Percentiles rank a stretch among this genome's conserved stretches.
These are phyloP conservation scores for Apotomis turbidana DNA, from an alignment of 2,888 invertebrate genomes.

Conservation along the genomic window DNA sequence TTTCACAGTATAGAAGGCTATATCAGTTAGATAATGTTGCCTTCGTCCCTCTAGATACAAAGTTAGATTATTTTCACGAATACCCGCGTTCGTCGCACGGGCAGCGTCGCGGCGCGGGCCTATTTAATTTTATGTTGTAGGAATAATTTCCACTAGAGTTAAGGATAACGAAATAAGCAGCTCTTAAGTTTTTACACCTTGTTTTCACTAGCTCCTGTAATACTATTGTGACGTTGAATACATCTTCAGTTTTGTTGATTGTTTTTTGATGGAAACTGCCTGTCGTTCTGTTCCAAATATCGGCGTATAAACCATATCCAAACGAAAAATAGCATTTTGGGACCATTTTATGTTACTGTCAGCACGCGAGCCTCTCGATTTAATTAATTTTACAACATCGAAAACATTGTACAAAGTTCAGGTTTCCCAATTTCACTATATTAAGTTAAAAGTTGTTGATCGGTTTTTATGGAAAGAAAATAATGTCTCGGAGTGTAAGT, in stretches of 20 bases:
- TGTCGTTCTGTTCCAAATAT: background rate
- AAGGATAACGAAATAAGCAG: conserved; percentile 72
- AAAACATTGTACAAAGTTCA: conserved; percentile 49
- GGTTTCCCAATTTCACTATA: conserved; percentile 43
- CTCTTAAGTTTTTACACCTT: conserved; percentile 63
- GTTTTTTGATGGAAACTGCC: conserved; percentile 21
- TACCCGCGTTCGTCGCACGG: conserved; percentile 42
- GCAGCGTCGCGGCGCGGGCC: conserved; percentile 56
- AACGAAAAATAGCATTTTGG: conserved; percentile 44
- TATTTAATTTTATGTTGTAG: conserved; percentile 76
- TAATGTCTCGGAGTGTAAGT: conserved; percentile 50
- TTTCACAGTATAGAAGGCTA: too few species aligned
- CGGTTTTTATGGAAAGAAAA: conserved; percentile 44
- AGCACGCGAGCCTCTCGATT: conserved; percentile 44
- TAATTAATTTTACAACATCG: conserved; percentile 42
- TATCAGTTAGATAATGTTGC: too few species aligned
- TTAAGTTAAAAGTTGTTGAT: conserved; percentile 49
- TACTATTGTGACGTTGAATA: conserved; percentile 43
- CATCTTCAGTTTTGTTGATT: conserved; percentile 47
- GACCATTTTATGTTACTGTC: conserved; percentile 46
- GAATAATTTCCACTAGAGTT: conserved; percentile 72
- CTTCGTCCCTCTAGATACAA: too few species aligned
- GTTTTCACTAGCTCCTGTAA: conserved; percentile 54
- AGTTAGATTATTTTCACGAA: too few species aligned
- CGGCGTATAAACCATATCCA: conserved; percentile 4